Evolutionary conservation across 2,888 invertebrate genomes (phyloP).

Genomic region (Lamellibrachia columna): DNA sequence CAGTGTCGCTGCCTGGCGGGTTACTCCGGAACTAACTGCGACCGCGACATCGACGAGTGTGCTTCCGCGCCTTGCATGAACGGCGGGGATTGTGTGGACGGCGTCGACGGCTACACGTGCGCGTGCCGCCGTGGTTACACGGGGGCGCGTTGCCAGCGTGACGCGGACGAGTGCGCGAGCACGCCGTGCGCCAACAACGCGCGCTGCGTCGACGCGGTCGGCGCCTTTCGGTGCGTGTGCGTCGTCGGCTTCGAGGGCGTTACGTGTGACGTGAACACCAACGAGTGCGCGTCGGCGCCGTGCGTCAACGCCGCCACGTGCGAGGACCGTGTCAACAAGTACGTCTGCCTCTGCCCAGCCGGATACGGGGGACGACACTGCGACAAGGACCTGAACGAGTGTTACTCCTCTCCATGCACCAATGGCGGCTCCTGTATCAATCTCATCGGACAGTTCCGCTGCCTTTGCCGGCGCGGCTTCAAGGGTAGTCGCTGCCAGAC

Average conservation of each 20-base stretch:
- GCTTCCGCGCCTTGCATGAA: constrained; percentile 48
- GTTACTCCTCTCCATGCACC: constrained; percentile 91
- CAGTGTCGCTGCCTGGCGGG: constrained; percentile 31
- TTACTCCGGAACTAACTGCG: constrained; percentile 32
- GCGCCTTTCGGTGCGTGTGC: constrained; percentile 33
- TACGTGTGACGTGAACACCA: constrained; percentile 24
- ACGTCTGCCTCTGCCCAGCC: constrained; percentile 38
- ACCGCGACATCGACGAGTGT: constrained; percentile 44
- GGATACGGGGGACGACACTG: constrained; percentile 69
- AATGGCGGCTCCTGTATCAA: constrained; percentile 73
- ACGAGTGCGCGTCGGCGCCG: constrained; percentile 32
- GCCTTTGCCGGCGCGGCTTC: constrained; percentile 49
- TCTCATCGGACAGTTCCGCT: constrained; percentile 36
- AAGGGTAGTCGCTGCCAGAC: constrained; percentile 40
- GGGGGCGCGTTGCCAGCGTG: constrained; percentile 26
- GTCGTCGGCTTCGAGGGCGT: constrained; percentile 24
- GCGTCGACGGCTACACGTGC: constrained; percentile 41
- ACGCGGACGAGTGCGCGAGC: constrained; percentile 27
- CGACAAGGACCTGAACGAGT: constrained; percentile 61
- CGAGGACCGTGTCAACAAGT: constrained; percentile 21
- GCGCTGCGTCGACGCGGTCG: constrained; percentile 26
- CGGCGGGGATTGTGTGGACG: constrained; percentile 44
- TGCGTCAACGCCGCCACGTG: constrained; percentile 38
- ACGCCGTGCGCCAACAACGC: constrained; percentile 34
- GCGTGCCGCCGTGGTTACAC: constrained; percentile 27